Conservation (phyloP, 1,140 invertebrate species). For the Heterodera schachtii region DNA sequence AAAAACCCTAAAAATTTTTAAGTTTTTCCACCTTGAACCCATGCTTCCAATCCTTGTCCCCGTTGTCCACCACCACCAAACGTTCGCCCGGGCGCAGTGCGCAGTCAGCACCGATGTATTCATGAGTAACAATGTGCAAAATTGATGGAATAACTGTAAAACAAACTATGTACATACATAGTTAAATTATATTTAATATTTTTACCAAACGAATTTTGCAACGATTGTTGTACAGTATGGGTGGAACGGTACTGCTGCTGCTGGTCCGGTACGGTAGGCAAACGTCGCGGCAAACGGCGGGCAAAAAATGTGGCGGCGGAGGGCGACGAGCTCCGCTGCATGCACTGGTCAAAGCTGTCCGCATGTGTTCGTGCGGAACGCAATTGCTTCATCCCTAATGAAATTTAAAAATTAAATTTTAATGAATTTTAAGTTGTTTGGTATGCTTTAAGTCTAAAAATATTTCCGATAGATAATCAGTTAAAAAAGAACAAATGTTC, state of each 20-base stretch:
- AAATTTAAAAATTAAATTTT: too few species aligned
- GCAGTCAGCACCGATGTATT: conserved; percentile 44
- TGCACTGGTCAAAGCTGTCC: neutral
- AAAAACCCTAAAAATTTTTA: too few species aligned
- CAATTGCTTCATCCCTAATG: neutral
- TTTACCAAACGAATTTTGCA: neutral
- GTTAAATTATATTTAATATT: too few species aligned
- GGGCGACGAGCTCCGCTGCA: neutral
- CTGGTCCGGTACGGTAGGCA: neutral
- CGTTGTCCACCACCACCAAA: conserved; percentile 61
- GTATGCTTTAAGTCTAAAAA: too few species aligned
- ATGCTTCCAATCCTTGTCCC: conserved; percentile 65
- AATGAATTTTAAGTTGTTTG: too few species aligned
- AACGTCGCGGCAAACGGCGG: neutral
- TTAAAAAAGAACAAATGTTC: too few species aligned
- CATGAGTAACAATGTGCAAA: conserved; percentile 61
- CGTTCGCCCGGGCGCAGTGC: conserved; percentile 57
- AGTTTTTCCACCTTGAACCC: conserved; percentile 50
- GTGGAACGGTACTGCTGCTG: neutral
- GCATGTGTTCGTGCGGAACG: neutral
- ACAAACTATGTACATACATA: too few species aligned
- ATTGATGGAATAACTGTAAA: neutral
- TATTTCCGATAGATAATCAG: too few species aligned
- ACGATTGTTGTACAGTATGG: neutral
- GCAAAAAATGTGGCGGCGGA: conserved; percentile 7